A percentile compares a stretch with the other conserved stretches of the same genome.
Evolutionary conservation across 1,140 invertebrate genomes (phyloP).

Genomic region (Drosophila carrolli): DNA sequence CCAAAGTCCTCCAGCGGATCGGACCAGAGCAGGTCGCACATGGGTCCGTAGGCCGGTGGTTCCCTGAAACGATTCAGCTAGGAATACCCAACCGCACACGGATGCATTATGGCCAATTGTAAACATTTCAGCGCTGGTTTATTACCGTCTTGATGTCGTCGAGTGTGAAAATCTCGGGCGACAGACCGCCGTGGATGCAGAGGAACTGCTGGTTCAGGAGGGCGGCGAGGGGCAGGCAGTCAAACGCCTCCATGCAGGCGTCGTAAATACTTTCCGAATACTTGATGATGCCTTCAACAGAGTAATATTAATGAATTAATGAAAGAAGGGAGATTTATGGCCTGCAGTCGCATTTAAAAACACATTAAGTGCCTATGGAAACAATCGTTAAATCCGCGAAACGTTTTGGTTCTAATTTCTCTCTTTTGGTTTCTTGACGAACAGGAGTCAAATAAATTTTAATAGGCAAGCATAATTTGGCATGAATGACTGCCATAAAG

Average conservation of each 20-base stretch:
- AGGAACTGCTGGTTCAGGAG: constrained; percentile 99
- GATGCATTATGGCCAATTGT: constrained; percentile 34
- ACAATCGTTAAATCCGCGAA: constrained; percentile 17
- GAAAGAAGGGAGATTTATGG: constrained; percentile 38
- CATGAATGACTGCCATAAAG: no score
- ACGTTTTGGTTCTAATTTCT: constrained; percentile 1
- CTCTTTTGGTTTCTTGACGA: not conserved
- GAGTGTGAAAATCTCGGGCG: constrained; percentile 99
- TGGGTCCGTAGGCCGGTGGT: constrained; percentile 99
- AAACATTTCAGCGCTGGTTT: constrained; percentile 74
- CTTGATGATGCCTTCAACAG: constrained; percentile 97
- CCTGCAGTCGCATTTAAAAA: constrained; percentile 30
- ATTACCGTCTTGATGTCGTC: constrained; percentile 97
- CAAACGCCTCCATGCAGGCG: constrained; percentile 99
- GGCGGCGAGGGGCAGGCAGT: constrained; percentile 99
- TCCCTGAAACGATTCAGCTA: constrained; percentile 99
- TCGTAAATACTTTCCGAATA: constrained; percentile 99
- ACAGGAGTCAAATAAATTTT: not conserved
- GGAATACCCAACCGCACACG: not conserved
- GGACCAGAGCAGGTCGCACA: constrained; percentile 99
- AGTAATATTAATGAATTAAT: constrained; percentile 31
- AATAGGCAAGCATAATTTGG: no score
- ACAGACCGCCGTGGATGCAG: constrained; percentile 99
- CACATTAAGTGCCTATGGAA: constrained; percentile 25
- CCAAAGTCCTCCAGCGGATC: constrained; percentile 99